Conservation (phyloP, 1,140 invertebrate species). For the Papilio polytes region DNA sequence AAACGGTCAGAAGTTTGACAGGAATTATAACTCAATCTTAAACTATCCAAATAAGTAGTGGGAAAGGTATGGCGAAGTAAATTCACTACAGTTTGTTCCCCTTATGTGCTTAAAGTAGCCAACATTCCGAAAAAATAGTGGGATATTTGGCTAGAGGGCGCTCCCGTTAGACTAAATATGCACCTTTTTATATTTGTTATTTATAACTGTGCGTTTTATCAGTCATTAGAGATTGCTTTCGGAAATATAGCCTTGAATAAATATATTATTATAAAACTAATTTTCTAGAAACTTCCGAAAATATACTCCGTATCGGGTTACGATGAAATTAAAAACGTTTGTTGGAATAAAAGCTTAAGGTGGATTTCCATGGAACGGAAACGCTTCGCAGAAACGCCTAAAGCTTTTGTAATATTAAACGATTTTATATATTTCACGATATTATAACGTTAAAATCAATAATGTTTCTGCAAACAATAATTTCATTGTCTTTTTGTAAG, state of each 20-base stretch:
- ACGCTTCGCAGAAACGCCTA: background rate
- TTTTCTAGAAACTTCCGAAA: slow-evolving; percentile 32
- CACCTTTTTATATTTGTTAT: no score
- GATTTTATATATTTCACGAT: background rate
- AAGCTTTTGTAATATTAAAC: background rate
- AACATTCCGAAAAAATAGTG: no score
- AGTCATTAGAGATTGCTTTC: background rate
- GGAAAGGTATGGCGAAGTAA: no score
- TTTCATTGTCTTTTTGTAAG: background rate
- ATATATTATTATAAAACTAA: slow-evolving; percentile 25
- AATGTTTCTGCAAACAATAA: background rate
- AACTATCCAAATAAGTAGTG: no score
- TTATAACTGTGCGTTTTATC: no score
- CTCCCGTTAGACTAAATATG: background rate
- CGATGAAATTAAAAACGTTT: slow-evolving; percentile 20
- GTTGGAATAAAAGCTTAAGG: background rate
- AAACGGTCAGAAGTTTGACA: no score
- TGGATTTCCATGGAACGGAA: background rate
- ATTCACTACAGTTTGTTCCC: no score
- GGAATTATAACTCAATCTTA: no score
- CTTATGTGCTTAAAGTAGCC: no score
- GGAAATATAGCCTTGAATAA: background rate
- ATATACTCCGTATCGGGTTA: slow-evolving; percentile 1
- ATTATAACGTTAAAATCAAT: background rate
- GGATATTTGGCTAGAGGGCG: no score